Conservation (phyloP, 2,113 vertebrate species). For the Ictidomys tridecemlineatus region DNA sequence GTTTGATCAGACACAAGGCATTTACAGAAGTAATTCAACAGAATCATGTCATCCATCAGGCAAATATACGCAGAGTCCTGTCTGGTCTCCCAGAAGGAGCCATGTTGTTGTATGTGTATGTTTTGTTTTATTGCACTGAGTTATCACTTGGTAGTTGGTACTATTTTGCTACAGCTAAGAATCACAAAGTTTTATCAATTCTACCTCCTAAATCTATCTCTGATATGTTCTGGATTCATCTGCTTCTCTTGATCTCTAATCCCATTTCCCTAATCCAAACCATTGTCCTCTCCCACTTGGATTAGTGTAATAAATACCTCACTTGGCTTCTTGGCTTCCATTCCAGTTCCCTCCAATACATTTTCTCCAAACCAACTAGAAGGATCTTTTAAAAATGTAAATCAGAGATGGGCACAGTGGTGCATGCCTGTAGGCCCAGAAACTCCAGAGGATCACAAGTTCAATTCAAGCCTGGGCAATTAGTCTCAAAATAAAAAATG, state of each 20-base stretch:
- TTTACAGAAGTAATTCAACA: constrained; percentile 52
- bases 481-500: no score
- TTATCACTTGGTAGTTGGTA: background rate
- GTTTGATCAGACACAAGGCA: constrained; percentile 49
- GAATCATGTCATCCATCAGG: constrained; percentile 13
- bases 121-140: constrained; percentile 9
- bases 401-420: background rate
- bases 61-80: constrained; percentile 23
- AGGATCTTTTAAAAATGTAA: background rate
- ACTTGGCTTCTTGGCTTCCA: background rate
- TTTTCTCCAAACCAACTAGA: background rate
- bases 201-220: background rate
- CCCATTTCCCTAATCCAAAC: background rate
- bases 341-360: background rate
- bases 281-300: background rate
- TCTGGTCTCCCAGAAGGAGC: constrained; percentile 14
- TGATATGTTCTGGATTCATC: background rate
- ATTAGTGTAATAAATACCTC: background rate
- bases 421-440: no score
- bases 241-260: background rate
- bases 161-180: constrained; percentile 12
- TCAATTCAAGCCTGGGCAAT: no score
- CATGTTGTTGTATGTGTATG: background rate
- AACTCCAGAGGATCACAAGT: no score
- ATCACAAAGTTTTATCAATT: constrained; percentile 9